Evolutionary conservation across 2,797 vertebrate genomes (phyloP), one percentile per base, ranked within the genome.

Genomic region (Artibeus jamaicensis): DNA sequence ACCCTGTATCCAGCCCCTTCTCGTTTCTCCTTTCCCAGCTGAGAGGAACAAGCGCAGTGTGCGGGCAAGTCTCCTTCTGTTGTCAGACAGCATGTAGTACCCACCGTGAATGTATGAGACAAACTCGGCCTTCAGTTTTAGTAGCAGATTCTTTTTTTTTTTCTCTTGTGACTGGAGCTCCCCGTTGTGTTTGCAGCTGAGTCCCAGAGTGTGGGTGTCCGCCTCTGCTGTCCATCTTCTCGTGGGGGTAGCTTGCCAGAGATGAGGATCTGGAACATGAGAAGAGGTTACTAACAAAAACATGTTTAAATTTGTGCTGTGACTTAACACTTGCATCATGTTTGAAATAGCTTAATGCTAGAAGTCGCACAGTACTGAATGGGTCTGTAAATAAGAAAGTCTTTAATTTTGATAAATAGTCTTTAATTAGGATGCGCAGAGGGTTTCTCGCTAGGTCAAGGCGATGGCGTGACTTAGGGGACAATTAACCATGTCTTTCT

Each of bases 401-500:
- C 97, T 77, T 97, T 97, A 97, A 92, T 96, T 98, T 98, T 98
- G 96, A 92, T 97, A 97, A 97, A 83, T 77, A 94, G 96, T 95
- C 97, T 98, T 97, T 97, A 98, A 87, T 65, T 73, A 21, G 55
- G 70, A 78, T 88, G 85, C 53, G 91, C 78, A 55, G 24, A 79
- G 92, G 94, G 39, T 97, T 97, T 98, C 84, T 95, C 96, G 71
- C 73, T 97, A 93, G 89, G 44, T 96, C 96, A 86, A 2, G 89
- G 44, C 79, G 95, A 82, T 95, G 73, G 9, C 73, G 34, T 73
- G 44, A 91, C 97, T 97, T 97, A 92, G 55, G 11, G 89, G 89
- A 68, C 94, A 46, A 90, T 67, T 77, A 94, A 95, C 67, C 83
- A 34, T 96, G 87, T 62, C 84, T 97, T 88, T 97, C 48, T 94